These are phyloP conservation scores for Brevimyrus niger DNA, from an alignment of 2,113 vertebrate genomes.

Conservation along the genomic window DNA sequence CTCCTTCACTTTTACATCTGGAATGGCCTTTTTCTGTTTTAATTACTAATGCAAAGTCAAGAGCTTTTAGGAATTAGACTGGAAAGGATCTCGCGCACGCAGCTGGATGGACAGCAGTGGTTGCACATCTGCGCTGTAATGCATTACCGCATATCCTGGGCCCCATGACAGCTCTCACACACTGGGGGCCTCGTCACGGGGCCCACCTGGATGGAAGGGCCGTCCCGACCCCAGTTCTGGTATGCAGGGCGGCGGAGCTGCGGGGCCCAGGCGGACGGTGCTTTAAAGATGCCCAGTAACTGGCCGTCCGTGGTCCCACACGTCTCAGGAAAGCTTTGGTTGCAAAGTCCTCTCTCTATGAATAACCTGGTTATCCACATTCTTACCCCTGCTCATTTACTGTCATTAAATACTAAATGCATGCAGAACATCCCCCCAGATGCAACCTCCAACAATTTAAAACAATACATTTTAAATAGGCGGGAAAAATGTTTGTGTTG, in stretches of 20 bases:
- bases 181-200: slow-evolving; percentile 47
- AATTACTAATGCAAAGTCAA: slow-evolving; percentile 65
- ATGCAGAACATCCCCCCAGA: neutral
- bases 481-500: slow-evolving; percentile 31
- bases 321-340: neutral
- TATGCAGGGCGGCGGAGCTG: neutral
- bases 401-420: neutral
- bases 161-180: slow-evolving; percentile 56
- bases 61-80: slow-evolving; percentile 62
- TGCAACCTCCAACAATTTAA: neutral
- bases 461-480: neutral
- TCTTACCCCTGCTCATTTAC: neutral
- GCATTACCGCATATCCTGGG: slow-evolving; percentile 62
- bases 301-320: neutral
- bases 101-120: slow-evolving; percentile 46
- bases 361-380: neutral
- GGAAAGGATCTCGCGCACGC: slow-evolving; percentile 56
- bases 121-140: slow-evolving; percentile 38
- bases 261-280: neutral
- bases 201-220: slow-evolving; percentile 51
- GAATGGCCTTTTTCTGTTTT: slow-evolving; percentile 55
- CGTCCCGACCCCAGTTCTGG: slow-evolving; percentile 43
- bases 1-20: slow-evolving; percentile 58
- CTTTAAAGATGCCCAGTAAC: neutral
- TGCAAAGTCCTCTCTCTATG: neutral